These are phyloP conservation scores for Dicycla oo DNA, from an alignment of 2,888 invertebrate species.

Conservation along the genomic window DNA sequence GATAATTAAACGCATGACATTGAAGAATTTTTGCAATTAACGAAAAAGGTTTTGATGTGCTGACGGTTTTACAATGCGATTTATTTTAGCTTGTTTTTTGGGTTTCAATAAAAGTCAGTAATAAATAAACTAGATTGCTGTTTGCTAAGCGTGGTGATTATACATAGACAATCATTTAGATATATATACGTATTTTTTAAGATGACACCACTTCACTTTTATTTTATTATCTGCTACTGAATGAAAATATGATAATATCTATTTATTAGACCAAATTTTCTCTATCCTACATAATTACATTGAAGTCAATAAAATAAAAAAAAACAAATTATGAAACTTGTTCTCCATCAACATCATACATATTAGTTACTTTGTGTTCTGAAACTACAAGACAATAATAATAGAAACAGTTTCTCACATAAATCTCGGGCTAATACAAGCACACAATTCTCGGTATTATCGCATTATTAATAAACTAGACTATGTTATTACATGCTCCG, in stretches of 20 bases:
- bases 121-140: conserved; percentile 3
- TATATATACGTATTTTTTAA: background rate
- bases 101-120: background rate
- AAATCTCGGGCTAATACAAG: conserved; percentile 36
- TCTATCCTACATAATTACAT: background rate
- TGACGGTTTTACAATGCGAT: conserved; percentile 22
- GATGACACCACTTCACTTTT: background rate
- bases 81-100: conserved; percentile 18
- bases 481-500: conserved; percentile 30
- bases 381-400: conserved; percentile 20
- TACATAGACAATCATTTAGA: background rate
- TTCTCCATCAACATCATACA: background rate
- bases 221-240: background rate
- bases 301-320: background rate
- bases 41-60: conserved; percentile 20
- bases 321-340: background rate
- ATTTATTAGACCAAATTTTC: background rate
- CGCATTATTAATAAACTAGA: conserved; percentile 54
- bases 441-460: conserved; percentile 45
- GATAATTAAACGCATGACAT: conserved; percentile 64
- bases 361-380: background rate
- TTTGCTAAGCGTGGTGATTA: background rate
- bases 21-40: conserved; percentile 54
- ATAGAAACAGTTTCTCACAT: conserved; percentile 25
- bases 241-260: background rate